Base-by-base conservation (phyloP, 1,140 invertebrate genomes). In the Penaeus vannamei region DNA sequence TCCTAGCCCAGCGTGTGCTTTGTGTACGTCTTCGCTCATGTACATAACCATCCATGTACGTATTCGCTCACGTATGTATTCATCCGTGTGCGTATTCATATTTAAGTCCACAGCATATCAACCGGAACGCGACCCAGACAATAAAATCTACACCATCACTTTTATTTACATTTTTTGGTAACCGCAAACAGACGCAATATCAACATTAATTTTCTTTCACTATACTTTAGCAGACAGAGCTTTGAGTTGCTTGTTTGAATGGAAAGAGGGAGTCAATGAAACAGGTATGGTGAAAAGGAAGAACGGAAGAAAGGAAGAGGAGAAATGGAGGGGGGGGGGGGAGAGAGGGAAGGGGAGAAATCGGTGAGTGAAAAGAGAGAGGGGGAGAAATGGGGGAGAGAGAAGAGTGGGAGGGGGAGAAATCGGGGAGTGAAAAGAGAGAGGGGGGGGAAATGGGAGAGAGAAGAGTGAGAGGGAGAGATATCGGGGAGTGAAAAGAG, bases 31-130 rank as follows among this genome's bases (percentile, higher is more conserved):
- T 76, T 32, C n/a, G 20, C 10, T 19, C n/a, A 76, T 76, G n/a
- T 23, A 29, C 60, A 26, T 83, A 83, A 42, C 22, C 60, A 83
- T 10, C 36, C 36, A 42, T 42, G 36, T 42, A 42, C 8, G 36
- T 42, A 42, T 42, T 42, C 36, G 8, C 36, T 42, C 36, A 7
- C 8, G 36, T 42, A 42, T 7, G 36, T 82, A 82, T 82, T 53
- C 59, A 82, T 61, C 42, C 59, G 59, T 82, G 59, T 46, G 59
- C 59, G 59, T 82, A 82, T 82, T 53, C 59, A 82, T 82, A 82
- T 61, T 22, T 14, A 84, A 8, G 61, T 26, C n/a, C 2, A 23
- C 20, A 4, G n/a, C 2, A 23, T 19, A 53, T n/a, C 23, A 22
- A 20, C 20, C 22, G 22, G n/a, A 20, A 46, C 10, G 32, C 36